Evolutionary conservation across 2,888 invertebrate species (phyloP), one percentile per base, ranked within the genome.

Genomic region (Apamea anceps): DNA sequence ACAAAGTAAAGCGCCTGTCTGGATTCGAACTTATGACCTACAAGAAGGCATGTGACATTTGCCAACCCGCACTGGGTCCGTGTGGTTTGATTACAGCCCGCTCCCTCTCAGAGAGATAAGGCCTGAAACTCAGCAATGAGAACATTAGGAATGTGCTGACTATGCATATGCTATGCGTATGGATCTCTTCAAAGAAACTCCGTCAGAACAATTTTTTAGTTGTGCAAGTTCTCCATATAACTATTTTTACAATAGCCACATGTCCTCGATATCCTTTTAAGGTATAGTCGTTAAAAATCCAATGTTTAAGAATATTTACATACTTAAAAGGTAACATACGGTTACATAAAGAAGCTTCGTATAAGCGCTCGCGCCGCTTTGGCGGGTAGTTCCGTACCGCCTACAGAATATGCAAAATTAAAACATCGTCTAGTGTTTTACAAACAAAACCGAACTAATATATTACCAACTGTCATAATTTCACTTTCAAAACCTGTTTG

Each of bases 401-500:
- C 74, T 51, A 86, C 80, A 45, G 60, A 75, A 73, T 85, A 86
- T 87, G 87, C 78, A 85, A 84, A 88, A 74, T 79, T 73, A 74
- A 71, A 77, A 62, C 32, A 18, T 75, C 70, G 57, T 77, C 51
- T 37, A 72, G 67, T 71, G 72, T 54, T 51, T 57, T 70, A 66
- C 80, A 77, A 80, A 89, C 79, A 84, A 72, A 84, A 77, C 73
- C 67, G 62, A 83, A 84, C 71, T 84, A 83, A 84, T 87, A 82
- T 54, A 74, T 77, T 78, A 79, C 25, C 7, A 72, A 68, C 74
- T 81, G 82, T 77, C 77, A 82, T 79, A 84, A 80, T 88, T 87
- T 89, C 84, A 87, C 89, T 89, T 89, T 88, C 83, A 76, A 75
- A 72, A 75, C 72, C 60, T 82, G 81, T 87, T 88, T 83, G 77